A percentile compares a stretch with the other conserved stretches of the same genome.
These are phyloP conservation scores for Oryzias celebensis DNA, from an alignment of 2,113 vertebrate genomes.

Conservation along the genomic window DNA sequence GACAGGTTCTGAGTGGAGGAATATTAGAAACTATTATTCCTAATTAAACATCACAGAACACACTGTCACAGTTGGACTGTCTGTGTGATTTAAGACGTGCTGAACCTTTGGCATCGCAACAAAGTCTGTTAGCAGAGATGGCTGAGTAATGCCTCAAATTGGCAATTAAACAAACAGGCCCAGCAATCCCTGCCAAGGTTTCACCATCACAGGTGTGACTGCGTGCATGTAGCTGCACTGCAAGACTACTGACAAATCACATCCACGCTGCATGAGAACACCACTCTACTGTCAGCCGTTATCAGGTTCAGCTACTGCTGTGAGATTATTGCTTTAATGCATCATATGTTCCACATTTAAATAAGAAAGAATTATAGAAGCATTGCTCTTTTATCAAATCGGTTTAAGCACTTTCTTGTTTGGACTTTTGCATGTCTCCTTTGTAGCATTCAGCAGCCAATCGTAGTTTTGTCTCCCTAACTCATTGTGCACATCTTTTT, in stretches of 20 bases:
- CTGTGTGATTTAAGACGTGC: slow-evolving; percentile 68
- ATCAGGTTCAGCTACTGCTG: too few species aligned
- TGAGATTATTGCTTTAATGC: too few species aligned
- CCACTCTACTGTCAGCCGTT: too few species aligned
- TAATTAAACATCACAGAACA: slow-evolving; percentile 80
- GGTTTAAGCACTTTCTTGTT: too few species aligned
- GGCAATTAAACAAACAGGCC: slow-evolving; percentile 52
- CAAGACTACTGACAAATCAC: slow-evolving; percentile 2
- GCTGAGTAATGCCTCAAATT: slow-evolving; percentile 64
- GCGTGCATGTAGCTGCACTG: slow-evolving; percentile 8
- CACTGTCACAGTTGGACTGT: slow-evolving; percentile 68
- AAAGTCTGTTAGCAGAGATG: slow-evolving; percentile 70
- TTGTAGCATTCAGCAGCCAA: too few species aligned
- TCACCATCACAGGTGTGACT: slow-evolving; percentile 57
- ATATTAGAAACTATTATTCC: slow-evolving; percentile 79
- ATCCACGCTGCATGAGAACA: neutral
- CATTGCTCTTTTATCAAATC: too few species aligned
- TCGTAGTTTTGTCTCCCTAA: too few species aligned
- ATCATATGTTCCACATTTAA: too few species aligned
- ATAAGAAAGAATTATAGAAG: too few species aligned
- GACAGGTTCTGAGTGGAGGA: slow-evolving; percentile 67
- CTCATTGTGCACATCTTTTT: too few species aligned
- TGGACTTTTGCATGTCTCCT: too few species aligned
- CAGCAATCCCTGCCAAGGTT: slow-evolving; percentile 61
- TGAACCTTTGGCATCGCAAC: slow-evolving; percentile 75